Evolutionary conservation across 1,140 invertebrate species (phyloP), one percentile per base, ranked within the genome.

Genomic region (Habropoda laboriosa): DNA sequence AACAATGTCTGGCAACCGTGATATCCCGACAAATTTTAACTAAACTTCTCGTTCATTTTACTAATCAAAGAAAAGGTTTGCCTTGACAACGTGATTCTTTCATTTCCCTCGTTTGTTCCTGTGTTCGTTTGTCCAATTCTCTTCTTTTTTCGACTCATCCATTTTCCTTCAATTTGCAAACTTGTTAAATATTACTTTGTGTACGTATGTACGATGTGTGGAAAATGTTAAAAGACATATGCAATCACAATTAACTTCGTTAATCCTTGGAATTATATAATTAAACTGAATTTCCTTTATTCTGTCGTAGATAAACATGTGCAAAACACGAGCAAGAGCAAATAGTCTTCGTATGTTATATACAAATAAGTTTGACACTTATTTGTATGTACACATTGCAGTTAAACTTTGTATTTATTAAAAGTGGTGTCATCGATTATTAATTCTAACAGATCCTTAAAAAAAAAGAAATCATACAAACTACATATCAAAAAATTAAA

Each of bases 1-100:
- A 87, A 88, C 86, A 85, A 86, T 86, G 80, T 78, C 85, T 81
- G 86, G 74, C 85, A 83, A 85, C 57, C 75, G 74, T 60, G 79
- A 79, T 72, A 72, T 87, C 76, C 32, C 74, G 72, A 81, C 84
- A 75, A 86, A 78, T 88, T 89, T 90, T 87, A 88, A 87, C 87
- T 89, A 84, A 85, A 85, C 57, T 86, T 86, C 42, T n/a, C 64
- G 64, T 51, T 68, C 45, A 68, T 67, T 68, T 24, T 49, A 49
- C 30, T 68, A 35, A 68, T 68, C 64, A 68, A 68, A 68, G 64
- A 68, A 68, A 68, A 51, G 51, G 30, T 51, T 68, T 51, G 18
- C 30, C 21, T n/a, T 13, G 64, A 5, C 42, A 68, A 68, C 47
- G 30, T 35, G 24, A 21, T 68, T 42, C 47, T 67, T 49, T 67